Evolutionary conservation across 2,888 invertebrate genomes (phyloP).

Genomic region (Gibbula magus): DNA sequence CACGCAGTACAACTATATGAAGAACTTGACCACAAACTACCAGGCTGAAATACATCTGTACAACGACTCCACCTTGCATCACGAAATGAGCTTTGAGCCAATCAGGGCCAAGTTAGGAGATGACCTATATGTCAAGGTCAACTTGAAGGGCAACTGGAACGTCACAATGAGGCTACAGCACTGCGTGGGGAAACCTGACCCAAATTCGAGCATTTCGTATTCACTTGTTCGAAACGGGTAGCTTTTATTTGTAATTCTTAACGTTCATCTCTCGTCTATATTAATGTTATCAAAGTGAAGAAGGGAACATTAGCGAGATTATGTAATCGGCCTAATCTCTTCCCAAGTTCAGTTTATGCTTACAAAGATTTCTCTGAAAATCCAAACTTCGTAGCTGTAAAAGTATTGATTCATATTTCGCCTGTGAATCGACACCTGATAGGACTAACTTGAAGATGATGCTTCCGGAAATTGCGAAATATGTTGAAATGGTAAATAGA

Average conservation of each 20-base stretch:
- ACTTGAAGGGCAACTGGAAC: conserved; percentile 30
- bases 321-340: no score
- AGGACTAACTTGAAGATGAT: no score
- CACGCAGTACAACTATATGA: background rate
- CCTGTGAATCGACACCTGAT: no score
- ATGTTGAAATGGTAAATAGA: no score
- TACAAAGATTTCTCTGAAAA: no score
- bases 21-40: background rate
- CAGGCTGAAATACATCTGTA: background rate
- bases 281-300: no score
- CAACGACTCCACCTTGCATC: background rate
- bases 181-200: conserved; percentile 13
- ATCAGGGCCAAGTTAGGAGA: conserved; percentile 22
- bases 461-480: no score
- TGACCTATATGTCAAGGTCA: conserved; percentile 28
- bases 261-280: no score
- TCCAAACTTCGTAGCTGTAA: no score
- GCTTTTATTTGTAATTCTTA: background rate
- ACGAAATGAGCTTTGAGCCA: background rate
- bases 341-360: no score
- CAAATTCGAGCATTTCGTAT: conserved; percentile 3
- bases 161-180: conserved; percentile 21
- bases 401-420: no score
- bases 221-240: conserved; percentile 27
- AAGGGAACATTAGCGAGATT: no score